phyloP scores from a whole-genome alignment of 2,113 vertebrate genomes.

The Marmota monax region DNA sequence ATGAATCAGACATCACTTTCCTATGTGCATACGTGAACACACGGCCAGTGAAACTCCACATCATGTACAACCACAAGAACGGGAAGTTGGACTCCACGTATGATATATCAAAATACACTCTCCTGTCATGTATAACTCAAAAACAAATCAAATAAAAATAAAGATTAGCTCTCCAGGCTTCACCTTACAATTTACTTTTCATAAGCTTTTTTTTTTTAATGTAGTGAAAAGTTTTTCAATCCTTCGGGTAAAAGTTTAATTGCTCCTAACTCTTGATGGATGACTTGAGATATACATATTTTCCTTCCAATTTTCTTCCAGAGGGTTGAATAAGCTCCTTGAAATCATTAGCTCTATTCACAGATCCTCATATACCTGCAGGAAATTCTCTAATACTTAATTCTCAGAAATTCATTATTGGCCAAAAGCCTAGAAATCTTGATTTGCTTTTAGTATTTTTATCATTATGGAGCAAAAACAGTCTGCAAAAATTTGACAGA shows the following conservation, averaged over 20 bases:
- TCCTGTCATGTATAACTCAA: too few species aligned
- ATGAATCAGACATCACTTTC: too few species aligned
- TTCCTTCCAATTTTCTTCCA: conserved; percentile 35
- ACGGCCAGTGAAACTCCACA: too few species aligned
- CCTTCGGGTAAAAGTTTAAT: conserved; percentile 13
- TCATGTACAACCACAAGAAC: too few species aligned
- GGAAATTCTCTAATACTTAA: conserved; percentile 12
- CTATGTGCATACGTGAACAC: too few species aligned
- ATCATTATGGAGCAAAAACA: conserved; percentile 27
- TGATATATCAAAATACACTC: too few species aligned
- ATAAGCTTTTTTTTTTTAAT: background rate
- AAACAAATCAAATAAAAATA: too few species aligned
- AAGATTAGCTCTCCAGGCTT: background rate
- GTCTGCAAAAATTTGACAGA: conserved; percentile 45
- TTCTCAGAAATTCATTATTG: conserved; percentile 34
- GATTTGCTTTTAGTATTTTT: conserved; percentile 53
- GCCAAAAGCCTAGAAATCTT: conserved; percentile 49
- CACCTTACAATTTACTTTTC: background rate
- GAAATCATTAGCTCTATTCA: background rate
- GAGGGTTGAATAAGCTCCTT: conserved; percentile 33
- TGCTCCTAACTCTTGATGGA: conserved; percentile 22
- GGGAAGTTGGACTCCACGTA: too few species aligned
- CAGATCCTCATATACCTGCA: conserved; percentile 36
- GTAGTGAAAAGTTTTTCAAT: background rate
- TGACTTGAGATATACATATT: conserved; percentile 5